Conservation (phyloP, 2,888 invertebrate genomes). For the Melipona beecheii region DNA sequence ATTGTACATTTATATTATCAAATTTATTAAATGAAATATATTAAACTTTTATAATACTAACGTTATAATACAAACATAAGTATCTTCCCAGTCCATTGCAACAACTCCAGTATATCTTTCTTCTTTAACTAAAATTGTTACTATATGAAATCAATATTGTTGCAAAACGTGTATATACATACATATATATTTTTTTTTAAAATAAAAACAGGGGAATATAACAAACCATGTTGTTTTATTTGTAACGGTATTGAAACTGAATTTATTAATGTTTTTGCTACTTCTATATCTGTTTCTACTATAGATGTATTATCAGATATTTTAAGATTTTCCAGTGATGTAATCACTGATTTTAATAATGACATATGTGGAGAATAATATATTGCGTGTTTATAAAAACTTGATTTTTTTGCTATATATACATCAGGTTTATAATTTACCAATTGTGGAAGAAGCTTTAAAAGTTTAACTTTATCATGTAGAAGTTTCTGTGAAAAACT, state of each 20-base stretch:
- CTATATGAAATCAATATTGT: conserved; percentile 11
- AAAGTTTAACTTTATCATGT: conserved; percentile 53
- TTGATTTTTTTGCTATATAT: conserved; percentile 63
- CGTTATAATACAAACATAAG: conserved; percentile 89
- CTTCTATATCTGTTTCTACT: conserved; percentile 71
- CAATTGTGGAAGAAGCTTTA: conserved; percentile 74
- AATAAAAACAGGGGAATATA: neutral
- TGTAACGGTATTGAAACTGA: conserved; percentile 50
- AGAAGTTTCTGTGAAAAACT: conserved; percentile 74
- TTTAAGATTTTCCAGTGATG: conserved; percentile 71
- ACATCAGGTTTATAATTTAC: conserved; percentile 74
- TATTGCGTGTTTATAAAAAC: conserved; percentile 75
- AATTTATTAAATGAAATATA: neutral
- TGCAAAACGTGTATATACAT: neutral
- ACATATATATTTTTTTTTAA: neutral
- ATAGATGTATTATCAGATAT: conserved; percentile 74
- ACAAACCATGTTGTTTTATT: conserved; percentile 66
- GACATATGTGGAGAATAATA: conserved; percentile 74
- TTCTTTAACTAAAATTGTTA: conserved; percentile 78
- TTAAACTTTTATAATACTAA: conserved; percentile 82
- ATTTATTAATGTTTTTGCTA: conserved; percentile 72
- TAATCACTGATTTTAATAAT: conserved; percentile 68
- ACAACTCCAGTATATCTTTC: conserved; percentile 87
- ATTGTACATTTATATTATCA: conserved; percentile 31
- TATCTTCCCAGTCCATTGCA: conserved; percentile 88